Conservation (phyloP, 2,888 invertebrate genomes). For the Tetragnatha montana region DNA sequence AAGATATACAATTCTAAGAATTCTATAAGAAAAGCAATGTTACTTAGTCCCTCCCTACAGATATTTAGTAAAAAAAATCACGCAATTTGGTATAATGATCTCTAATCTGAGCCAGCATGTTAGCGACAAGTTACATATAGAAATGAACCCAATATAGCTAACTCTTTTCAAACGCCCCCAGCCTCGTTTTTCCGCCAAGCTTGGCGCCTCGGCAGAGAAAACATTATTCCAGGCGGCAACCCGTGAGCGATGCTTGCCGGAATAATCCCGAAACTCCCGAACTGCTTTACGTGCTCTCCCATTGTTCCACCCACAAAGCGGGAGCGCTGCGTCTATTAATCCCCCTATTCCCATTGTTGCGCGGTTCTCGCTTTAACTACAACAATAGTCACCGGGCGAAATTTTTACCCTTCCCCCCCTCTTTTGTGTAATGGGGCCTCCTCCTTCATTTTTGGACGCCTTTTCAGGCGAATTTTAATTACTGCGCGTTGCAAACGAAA, state of each 20-base stretch:
- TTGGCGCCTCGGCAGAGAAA: constrained; percentile 44
- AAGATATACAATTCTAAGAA: no score
- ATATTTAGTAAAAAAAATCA: no score
- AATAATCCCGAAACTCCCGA: constrained; percentile 62
- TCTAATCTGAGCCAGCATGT: no score
- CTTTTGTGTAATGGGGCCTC: constrained; percentile 27
- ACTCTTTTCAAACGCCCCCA: background rate
- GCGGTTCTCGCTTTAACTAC: constrained; percentile 22
- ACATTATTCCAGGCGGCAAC: constrained; percentile 39
- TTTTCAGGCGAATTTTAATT: constrained; percentile 55
- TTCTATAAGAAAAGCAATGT: no score
- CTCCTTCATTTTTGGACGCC: constrained; percentile 6
- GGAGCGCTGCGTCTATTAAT: constrained; percentile 61
- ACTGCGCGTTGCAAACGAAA: constrained; percentile 35
- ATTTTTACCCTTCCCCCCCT: constrained; percentile 34
- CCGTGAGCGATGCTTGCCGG: constrained; percentile 49
- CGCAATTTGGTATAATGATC: no score
- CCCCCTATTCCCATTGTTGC: constrained; percentile 62
- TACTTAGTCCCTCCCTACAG: no score
- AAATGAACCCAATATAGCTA: no score
- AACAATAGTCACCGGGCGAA: constrained; percentile 49
- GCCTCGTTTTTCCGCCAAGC: background rate
- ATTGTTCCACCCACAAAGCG: constrained; percentile 62
- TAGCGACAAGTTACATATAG: no score
- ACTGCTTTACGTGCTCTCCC: constrained; percentile 47